Conservation (phyloP, 2,113 vertebrate species). For the Butorides virescens region DNA sequence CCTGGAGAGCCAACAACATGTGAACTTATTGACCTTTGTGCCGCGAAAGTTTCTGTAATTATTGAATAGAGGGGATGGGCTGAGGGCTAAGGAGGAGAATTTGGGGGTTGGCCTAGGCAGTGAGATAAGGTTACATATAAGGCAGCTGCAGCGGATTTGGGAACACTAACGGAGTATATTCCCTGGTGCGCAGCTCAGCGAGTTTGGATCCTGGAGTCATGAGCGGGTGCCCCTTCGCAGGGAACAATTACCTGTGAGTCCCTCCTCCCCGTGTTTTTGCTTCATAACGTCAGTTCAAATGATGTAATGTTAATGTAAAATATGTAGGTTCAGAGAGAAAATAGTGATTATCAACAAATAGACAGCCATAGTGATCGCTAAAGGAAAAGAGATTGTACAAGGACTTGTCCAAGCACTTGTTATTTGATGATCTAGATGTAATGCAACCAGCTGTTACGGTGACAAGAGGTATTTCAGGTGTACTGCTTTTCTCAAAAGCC, state of each 20-base stretch:
- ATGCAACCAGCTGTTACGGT: background rate
- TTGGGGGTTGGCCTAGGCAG: conserved; percentile 49
- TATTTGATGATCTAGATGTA: background rate
- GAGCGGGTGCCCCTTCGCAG: conserved; percentile 88
- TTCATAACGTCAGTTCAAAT: background rate
- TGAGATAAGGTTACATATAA: conserved; percentile 61
- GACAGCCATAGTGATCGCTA: background rate
- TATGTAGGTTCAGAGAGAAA: background rate
- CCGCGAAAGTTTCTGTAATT: background rate
- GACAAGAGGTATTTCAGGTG: background rate
- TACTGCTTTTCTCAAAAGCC: background rate
- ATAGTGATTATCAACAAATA: background rate
- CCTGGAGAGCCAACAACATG: background rate
- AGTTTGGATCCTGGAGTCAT: conserved; percentile 67
- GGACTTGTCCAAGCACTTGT: background rate
- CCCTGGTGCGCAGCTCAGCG: background rate
- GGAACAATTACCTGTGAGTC: conserved; percentile 84
- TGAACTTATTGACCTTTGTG: conserved; percentile 11
- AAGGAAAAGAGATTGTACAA: background rate
- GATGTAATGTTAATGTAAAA: background rate
- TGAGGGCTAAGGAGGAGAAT: background rate
- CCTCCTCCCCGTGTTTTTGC: background rate
- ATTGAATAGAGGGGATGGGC: background rate
- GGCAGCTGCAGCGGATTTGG: background rate
- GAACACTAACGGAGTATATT: background rate